These are phyloP conservation scores for Cerceris ruficornis DNA, from an alignment of 2,888 invertebrate genomes.

Conservation along the genomic window DNA sequence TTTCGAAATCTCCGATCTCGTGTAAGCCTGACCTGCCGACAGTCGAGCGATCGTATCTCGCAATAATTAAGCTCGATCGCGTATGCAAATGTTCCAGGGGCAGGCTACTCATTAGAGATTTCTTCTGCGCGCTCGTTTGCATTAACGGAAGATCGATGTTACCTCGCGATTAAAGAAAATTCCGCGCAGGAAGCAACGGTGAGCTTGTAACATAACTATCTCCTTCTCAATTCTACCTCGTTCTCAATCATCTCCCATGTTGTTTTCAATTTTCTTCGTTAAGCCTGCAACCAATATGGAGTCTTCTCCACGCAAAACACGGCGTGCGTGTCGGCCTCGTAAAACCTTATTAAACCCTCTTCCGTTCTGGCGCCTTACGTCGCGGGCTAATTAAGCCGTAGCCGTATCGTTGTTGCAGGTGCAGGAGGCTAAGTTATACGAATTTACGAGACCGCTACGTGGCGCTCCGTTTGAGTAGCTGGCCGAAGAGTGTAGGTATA, in stretches of 20 bases:
- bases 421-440: conserved; percentile 34
- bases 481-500: not conserved
- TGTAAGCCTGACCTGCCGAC: too few species aligned
- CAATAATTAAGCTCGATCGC: not conserved
- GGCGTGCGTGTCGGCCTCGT: conserved; percentile 55
- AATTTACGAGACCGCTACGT: conserved; percentile 49
- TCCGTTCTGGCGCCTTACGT: conserved; percentile 41
- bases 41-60: not conserved
- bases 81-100: not conserved
- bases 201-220: too few species aligned
- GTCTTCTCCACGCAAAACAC: conserved; percentile 19
- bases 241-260: not conserved
- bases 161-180: not conserved
- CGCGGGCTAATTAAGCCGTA: conserved; percentile 62
- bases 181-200: not conserved
- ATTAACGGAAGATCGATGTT: conserved; percentile 1
- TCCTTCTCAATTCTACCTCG: too few species aligned
- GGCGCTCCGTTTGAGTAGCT: conserved; percentile 23
- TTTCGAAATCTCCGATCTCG: too few species aligned
- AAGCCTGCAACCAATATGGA: too few species aligned
- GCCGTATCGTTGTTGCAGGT: conserved; percentile 46
- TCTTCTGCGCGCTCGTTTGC: not conserved
- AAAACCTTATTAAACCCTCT: conserved; percentile 55
- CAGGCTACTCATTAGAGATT: not conserved
- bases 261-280: not conserved